Percentiles rank a stretch among this genome's conserved stretches.
Conservation (phyloP, 2,888 invertebrate species). For the Allygus modestus region DNA sequence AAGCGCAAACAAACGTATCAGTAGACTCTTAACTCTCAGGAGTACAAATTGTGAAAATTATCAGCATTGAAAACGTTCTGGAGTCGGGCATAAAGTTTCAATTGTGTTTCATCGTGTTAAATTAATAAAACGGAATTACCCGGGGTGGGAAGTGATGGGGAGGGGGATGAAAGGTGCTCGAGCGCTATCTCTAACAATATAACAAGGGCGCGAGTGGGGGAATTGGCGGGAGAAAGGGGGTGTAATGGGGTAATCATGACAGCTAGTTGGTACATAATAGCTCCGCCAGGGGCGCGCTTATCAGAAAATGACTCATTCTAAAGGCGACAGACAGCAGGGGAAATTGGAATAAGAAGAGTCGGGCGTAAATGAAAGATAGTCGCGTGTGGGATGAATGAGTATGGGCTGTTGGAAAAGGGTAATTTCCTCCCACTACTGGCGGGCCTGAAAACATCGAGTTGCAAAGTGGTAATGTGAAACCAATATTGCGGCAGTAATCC, state of each 20-base stretch:
- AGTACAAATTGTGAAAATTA: conserved; percentile 52
- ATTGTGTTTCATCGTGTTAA: conserved; percentile 53
- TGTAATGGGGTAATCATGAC: conserved; percentile 69
- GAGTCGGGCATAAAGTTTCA: conserved; percentile 45
- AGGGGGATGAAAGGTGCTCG: conserved; percentile 35
- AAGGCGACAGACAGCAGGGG: conserved; percentile 69
- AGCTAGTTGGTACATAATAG: conserved; percentile 70
- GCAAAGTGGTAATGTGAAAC: conserved; percentile 45
- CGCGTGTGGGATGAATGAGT: conserved; percentile 65
- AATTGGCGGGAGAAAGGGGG: no score
- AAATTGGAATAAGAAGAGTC: conserved; percentile 72
- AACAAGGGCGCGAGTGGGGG: conserved; percentile 66
- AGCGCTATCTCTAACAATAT: conserved; percentile 61
- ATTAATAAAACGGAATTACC: conserved; percentile 55
- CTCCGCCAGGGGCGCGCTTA: conserved; percentile 69
- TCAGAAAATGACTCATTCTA: conserved; percentile 71
- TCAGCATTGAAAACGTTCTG: conserved; percentile 36
- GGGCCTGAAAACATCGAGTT: conserved; percentile 64
- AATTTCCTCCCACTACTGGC: conserved; percentile 65
- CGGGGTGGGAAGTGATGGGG: not conserved
- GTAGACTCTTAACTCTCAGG: not conserved
- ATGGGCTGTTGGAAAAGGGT: conserved; percentile 67
- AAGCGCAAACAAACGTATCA: conserved; percentile 43
- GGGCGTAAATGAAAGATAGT: conserved; percentile 72
- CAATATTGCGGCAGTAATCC: conserved; percentile 30